Percentiles rank a stretch among this genome's conserved stretches.
phyloP scores from a whole-genome alignment of 2,113 vertebrate species.

The Catharus fuscescens region DNA sequence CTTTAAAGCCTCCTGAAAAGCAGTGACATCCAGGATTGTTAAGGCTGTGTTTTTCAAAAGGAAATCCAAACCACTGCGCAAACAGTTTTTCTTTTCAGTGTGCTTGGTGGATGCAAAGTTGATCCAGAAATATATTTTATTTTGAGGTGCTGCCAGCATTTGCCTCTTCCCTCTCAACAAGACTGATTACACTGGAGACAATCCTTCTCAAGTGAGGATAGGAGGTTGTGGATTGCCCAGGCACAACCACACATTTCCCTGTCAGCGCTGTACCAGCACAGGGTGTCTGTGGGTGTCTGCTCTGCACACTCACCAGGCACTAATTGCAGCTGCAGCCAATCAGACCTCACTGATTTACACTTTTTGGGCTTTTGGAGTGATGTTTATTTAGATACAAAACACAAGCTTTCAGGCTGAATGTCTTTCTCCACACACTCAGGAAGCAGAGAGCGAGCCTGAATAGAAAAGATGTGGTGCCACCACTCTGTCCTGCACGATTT shows the following conservation, averaged over 20 bases:
- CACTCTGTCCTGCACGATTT: rapidly evolving
- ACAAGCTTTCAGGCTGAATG: background rate
- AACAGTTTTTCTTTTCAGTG: background rate
- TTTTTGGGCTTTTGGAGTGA: background rate
- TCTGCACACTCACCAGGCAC: background rate
- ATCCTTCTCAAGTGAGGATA: background rate
- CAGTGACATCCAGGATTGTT: background rate
- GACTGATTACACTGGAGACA: slow-evolving; percentile 17
- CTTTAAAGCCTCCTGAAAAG: background rate
- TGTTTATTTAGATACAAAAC: background rate
- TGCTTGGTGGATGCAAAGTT: background rate
- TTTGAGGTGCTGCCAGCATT: background rate
- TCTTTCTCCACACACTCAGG: background rate
- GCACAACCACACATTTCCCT: slow-evolving; percentile 15
- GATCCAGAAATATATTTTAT: slow-evolving; percentile 7
- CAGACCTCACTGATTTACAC: background rate
- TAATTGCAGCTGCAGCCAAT: background rate
- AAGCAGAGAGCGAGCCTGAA: rapidly evolving
- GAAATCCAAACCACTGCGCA: background rate
- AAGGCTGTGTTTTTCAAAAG: background rate
- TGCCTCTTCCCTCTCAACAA: slow-evolving; percentile 6
- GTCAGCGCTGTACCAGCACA: background rate
- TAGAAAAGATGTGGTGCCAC: background rate
- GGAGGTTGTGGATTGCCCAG: background rate
- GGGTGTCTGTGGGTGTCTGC: background rate